phyloP scores from a whole-genome alignment of 2,113 vertebrate genomes.

The Hylia prasina region DNA sequence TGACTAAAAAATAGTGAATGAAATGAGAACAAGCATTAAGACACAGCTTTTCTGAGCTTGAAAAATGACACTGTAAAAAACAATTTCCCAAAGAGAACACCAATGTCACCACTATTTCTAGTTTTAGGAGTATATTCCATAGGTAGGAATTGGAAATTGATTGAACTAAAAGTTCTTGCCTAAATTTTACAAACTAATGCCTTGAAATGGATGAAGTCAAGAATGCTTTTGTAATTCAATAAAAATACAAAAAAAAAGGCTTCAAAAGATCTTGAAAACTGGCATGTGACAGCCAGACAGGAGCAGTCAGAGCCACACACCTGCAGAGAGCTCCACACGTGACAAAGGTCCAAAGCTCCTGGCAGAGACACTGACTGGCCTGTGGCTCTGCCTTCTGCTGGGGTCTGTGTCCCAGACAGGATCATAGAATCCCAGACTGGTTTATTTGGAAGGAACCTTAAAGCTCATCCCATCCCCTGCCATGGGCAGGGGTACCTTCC shows the following conservation, averaged over 20 bases:
- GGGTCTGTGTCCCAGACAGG: neutral
- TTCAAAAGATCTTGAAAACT: neutral
- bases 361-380: neutral
- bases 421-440: neutral
- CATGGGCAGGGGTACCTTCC: neutral
- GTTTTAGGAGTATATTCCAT: neutral
- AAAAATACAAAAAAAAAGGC: neutral
- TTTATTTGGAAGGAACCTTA: neutral
- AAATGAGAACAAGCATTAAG: neutral
- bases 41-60: neutral
- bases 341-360: neutral
- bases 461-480: neutral
- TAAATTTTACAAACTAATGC: neutral
- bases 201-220: neutral
- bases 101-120: neutral
- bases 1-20: neutral
- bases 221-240: neutral
- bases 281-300: neutral
- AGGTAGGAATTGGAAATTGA: neutral
- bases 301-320: neutral
- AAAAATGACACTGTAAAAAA: neutral
- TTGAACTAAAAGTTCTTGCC: neutral
- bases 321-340: neutral
- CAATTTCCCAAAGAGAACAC: neutral
- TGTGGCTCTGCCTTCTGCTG: neutral